These are phyloP conservation scores for Anticlea derivata DNA, from an alignment of 2,888 invertebrate genomes.

Conservation along the genomic window DNA sequence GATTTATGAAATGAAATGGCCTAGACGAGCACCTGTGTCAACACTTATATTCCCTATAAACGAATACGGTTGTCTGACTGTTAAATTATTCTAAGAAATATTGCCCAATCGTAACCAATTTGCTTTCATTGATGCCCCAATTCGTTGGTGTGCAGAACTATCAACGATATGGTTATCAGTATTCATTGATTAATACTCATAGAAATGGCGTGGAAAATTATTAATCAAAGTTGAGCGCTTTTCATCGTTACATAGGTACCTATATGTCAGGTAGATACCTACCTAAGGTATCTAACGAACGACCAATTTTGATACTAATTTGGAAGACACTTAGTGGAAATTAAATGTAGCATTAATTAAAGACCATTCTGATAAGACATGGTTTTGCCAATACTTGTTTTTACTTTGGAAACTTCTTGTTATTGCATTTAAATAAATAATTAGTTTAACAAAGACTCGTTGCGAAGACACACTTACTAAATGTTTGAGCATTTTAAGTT, in stretches of 20 bases:
- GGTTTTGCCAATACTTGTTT: no score
- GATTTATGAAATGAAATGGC: no score
- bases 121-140: constrained; percentile 49
- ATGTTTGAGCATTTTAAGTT: constrained; percentile 37
- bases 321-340: no score
- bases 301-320: no score
- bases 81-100: constrained; percentile 20
- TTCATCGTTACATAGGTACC: no score
- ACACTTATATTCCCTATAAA: background rate
- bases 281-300: no score
- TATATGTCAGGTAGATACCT: no score
- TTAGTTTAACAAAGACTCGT: constrained; percentile 24
- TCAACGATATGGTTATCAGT: constrained; percentile 27
- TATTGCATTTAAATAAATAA: background rate
- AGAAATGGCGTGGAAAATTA: no score
- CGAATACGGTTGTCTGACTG: background rate
- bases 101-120: constrained; percentile 45
- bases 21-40: background rate
- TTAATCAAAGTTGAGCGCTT: no score
- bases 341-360: no score
- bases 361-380: no score
- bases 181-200: background rate
- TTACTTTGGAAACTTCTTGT: no score
- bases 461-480: constrained; percentile 50
- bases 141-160: constrained; percentile 34